These are phyloP conservation scores for Urosaurus nigricauda DNA, from an alignment of 2,797 vertebrate genomes.

Conservation along the genomic window DNA sequence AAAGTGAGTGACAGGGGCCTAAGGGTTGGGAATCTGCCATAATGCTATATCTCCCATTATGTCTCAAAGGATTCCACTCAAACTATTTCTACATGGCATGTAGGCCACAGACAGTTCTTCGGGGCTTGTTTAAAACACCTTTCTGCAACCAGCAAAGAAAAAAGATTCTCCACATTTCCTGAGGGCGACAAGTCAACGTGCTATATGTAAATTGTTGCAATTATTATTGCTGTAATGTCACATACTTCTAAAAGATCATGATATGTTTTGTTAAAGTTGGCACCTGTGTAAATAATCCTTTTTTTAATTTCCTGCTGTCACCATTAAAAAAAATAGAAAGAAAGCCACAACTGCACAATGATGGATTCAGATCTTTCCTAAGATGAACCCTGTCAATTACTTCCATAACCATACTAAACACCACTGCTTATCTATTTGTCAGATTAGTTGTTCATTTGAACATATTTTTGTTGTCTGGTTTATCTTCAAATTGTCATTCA, in stretches of 20 bases:
- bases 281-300: not conserved
- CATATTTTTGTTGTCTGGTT: not conserved
- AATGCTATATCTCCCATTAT: not conserved
- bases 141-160: not conserved
- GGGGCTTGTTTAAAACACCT: slow-evolving; percentile 1
- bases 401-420: not conserved
- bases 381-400: not conserved
- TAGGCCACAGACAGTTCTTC: not conserved
- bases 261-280: not conserved
- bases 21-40: no score
- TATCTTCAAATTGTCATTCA: slow-evolving; percentile 2
- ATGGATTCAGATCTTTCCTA: not conserved
- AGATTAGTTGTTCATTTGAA: not conserved
- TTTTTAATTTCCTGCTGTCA: not conserved
- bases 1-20: no score
- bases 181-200: not conserved
- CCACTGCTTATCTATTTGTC: not conserved
- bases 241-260: not conserved
- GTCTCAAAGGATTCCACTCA: not conserved
- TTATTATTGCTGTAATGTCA: not conserved
- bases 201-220: not conserved
- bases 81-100: not conserved
- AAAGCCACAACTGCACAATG: not conserved
- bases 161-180: not conserved
- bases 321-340: not conserved